Base-by-base conservation (phyloP, 2,113 vertebrate genomes). In the Camelus dromedarius region DNA sequence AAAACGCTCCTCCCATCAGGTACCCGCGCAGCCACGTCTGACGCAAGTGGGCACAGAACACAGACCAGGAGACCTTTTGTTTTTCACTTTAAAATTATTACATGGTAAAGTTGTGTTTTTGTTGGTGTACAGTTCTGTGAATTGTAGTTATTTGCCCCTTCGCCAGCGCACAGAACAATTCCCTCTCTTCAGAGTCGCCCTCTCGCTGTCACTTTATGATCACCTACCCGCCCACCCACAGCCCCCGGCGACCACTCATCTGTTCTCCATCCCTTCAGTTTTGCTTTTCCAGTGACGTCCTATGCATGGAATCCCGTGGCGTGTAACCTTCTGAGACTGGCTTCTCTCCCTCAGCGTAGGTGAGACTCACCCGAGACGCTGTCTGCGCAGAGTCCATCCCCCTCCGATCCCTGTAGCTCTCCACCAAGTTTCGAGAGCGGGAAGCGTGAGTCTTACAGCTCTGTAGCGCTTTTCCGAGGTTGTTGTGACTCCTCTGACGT, bases 161-260 rank as follows among this genome's bases (percentile, higher is more conserved):
- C 35, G 22, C 73, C 6, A 3, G 64, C 50, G 28, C 7, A 19
- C 46, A 46, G 22, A 54, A 10, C 60, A 24, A 20, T 18, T 15
- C 1, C 1, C 42, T 16, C 54, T 12, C 88, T 24, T 38, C n/a
- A 13, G 12, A 3, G 18, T 22, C 75, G 38, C 20, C 6, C 14
- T 18, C 56, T 20, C 11, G 26, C 52, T 9, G 3, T 14, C 54
- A 35, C 26, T 13, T 38, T 38, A 8, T 2, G 24, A 15, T 14
- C 4, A 0, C 30, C 38, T 22, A 60, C 10, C 38, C 0, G 0
- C 35, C 24, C 0, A 30, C 11, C 8, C 2, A 0, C 2, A 1
- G 9, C 8, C 30, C 32, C 5, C 28, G 2, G 67, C 18, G 62
- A 18, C 64, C n/a, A n/a, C n/a, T 1, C 22, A 30, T 0, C 18